Conservation (phyloP, 1,140 invertebrate genomes). For the Plodia interpunctella region DNA sequence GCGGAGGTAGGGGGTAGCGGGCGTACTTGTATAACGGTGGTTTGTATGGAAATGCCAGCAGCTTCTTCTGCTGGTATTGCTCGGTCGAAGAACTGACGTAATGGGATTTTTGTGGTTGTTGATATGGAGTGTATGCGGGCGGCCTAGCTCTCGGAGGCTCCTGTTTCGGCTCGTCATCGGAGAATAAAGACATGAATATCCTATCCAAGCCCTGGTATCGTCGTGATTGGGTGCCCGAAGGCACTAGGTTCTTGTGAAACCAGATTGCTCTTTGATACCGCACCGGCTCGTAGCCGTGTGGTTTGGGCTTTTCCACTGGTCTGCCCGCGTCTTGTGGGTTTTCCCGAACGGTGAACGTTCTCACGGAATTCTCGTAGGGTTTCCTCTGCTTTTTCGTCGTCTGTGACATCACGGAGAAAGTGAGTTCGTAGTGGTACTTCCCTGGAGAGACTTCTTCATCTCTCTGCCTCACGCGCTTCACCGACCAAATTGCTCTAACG, state of each 20-base stretch:
- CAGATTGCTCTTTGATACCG: constrained; percentile 55
- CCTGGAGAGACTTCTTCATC: constrained; percentile 67
- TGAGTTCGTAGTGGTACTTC: constrained; percentile 79
- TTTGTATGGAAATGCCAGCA: constrained; percentile 45
- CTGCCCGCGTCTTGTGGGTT: constrained; percentile 33
- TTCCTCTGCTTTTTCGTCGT: constrained; percentile 51
- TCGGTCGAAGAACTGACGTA: constrained; percentile 36
- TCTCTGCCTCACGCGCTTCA: constrained; percentile 80
- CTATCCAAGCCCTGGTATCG: constrained; percentile 48
- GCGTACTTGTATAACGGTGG: constrained; percentile 35
- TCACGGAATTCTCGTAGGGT: constrained; percentile 60
- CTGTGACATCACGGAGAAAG: constrained; percentile 79
- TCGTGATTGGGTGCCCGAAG: constrained; percentile 34
- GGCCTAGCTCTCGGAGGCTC: constrained; percentile 37
- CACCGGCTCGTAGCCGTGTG: constrained; percentile 24
- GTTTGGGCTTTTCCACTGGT: constrained; percentile 24
- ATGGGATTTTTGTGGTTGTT: constrained; percentile 44
- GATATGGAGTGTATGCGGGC: constrained; percentile 31
- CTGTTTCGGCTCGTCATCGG: constrained; percentile 43
- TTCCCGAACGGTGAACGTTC: constrained; percentile 70
- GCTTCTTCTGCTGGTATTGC: constrained; percentile 39
- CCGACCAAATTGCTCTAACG: constrained; percentile 79
- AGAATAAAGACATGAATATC: constrained; percentile 60
- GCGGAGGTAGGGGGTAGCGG: constrained; percentile 34
- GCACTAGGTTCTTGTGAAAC: constrained; percentile 63